phyloP scores from a whole-genome alignment of 1,140 invertebrate species.

The Drosophila ogumai region DNA sequence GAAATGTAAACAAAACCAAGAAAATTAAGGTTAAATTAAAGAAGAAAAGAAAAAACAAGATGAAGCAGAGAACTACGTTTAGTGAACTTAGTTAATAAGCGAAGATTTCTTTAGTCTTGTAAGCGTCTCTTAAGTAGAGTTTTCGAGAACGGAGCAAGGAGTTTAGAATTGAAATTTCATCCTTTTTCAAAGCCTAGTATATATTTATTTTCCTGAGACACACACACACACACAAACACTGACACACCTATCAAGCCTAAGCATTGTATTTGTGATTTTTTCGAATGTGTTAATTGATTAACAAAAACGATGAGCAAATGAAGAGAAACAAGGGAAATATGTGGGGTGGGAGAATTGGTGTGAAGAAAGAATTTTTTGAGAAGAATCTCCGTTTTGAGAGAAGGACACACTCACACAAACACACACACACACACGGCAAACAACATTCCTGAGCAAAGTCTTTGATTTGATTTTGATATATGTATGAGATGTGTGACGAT shows the following conservation, averaged over 20 bases:
- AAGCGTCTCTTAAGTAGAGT: constrained; percentile 63
- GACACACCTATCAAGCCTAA: constrained; percentile 54
- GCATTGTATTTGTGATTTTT: constrained; percentile 78
- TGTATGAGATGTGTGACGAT: constrained; percentile 41
- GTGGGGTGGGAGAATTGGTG: constrained; percentile 14
- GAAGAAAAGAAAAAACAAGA: constrained; percentile 16
- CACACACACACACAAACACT: constrained; percentile 28
- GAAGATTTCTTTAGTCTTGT: constrained; percentile 64
- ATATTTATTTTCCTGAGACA: constrained; percentile 62
- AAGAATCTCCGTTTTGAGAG: constrained; percentile 41
- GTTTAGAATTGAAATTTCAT: constrained; percentile 58
- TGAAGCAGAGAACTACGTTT: constrained; percentile 47
- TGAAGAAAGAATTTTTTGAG: constrained; percentile 30
- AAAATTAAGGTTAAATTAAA: constrained; percentile 51
- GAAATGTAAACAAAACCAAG: constrained; percentile 46
- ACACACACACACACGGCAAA: constrained; percentile 35
- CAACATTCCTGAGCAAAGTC: constrained; percentile 77
- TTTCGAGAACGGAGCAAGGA: constrained; percentile 21
- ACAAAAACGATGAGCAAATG: constrained; percentile 29
- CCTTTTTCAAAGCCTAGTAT: constrained; percentile 57
- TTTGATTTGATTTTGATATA: constrained; percentile 69
- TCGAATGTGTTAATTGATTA: constrained; percentile 51
- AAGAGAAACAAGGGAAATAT: constrained; percentile 28
- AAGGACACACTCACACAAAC: constrained; percentile 32
- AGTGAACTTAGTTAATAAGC: constrained; percentile 58